Evolutionary conservation across 2,888 invertebrate genomes (phyloP), one percentile per base, ranked within the genome.

Genomic region (Agrochola macilenta): DNA sequence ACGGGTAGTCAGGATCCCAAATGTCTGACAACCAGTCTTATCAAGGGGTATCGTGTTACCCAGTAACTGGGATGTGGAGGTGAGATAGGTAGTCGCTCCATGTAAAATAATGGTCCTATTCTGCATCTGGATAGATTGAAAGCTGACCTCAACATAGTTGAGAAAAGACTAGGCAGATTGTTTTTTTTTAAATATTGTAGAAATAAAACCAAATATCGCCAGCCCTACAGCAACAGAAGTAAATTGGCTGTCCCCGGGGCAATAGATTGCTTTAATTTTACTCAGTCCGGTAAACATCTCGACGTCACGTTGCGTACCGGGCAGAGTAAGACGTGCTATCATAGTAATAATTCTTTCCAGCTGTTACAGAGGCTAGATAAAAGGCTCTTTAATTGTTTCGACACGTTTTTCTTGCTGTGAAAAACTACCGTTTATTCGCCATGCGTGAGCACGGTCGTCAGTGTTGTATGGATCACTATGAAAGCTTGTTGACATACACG

Each of bases 231-330:
- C 17, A 49, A 54, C 26, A 77, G 39, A 79, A 82, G 85, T 85
- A 88, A 87, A 87, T 87, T 87, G 87, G 85, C 87, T 83, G 76
- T 76, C 83, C 81, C 74, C 74, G 43, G 49, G 70, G 83, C 89
- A 87, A 87, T 82, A 79, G 85, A 87, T 84, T 81, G 83, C 83
- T 85, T 85, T 88, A 85, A 87, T 88, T 88, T 88, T 78, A 85
- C 89, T 87, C 81, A 83, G 77, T 52, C 76, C 60, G 78, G 85
- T 75, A 76, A 88, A 87, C 78, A 87, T 74, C 60, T 26, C 64
- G 71, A 8, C 61, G 74, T 78, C 76, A 78, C 74, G 69, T 58
- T 52, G 61, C 30, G 78, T 64, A 46, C 69, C 30, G 46, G 35
- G 63, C 61, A 77, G 74, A 78, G 69, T 76, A 63, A 65, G 43